These are phyloP conservation scores for Xylocampa areola DNA, from an alignment of 2,888 invertebrate genomes.

Conservation along the genomic window DNA sequence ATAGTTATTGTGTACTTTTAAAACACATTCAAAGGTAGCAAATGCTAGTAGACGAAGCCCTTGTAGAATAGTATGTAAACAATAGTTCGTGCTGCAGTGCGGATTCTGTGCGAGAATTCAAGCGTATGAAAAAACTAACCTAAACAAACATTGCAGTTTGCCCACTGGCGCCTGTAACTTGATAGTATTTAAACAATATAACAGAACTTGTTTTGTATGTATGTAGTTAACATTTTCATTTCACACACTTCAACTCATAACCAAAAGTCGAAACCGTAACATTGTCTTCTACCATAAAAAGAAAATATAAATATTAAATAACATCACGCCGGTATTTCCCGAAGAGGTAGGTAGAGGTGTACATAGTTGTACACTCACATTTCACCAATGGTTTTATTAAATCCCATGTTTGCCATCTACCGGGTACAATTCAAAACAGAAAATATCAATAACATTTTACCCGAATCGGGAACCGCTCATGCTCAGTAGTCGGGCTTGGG, in stretches of 20 bases:
- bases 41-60: constrained; percentile 7
- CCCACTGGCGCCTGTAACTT: constrained; percentile 85
- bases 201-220: constrained; percentile 53
- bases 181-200: constrained; percentile 67
- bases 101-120: constrained; percentile 40
- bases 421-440: too few relatives aligned
- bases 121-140: constrained; percentile 64
- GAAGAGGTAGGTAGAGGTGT: too few relatives aligned
- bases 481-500: too few relatives aligned
- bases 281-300: not conserved
- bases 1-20: too few relatives aligned
- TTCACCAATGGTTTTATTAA: too few relatives aligned
- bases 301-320: too few relatives aligned
- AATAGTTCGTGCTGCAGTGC: constrained; percentile 38
- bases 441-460: too few relatives aligned
- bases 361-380: too few relatives aligned
- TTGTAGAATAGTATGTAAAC: constrained; percentile 24
- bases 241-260: constrained; percentile 5
- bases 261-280: not conserved
- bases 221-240: constrained; percentile 34
- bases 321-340: too few relatives aligned
- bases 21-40: too few relatives aligned
- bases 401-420: too few relatives aligned
- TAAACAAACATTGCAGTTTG: constrained; percentile 85
- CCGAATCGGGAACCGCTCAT: too few relatives aligned